Evolutionary conservation across 2,113 vertebrate genomes (phyloP), one percentile per base, ranked within the genome.

Genomic region (Mungos mungo): DNA sequence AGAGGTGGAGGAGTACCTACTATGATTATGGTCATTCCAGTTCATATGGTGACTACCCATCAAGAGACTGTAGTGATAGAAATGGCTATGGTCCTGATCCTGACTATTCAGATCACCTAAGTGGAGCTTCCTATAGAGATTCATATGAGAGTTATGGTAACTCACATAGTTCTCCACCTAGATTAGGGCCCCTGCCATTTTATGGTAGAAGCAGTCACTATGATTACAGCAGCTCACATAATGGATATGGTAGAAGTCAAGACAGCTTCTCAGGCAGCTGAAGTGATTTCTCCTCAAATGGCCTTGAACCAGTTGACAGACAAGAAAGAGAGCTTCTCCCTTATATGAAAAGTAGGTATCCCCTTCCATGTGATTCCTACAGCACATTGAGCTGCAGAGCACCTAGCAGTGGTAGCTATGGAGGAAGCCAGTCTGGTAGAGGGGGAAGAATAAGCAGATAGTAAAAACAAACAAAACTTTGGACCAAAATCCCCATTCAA

Each of bases 201-300:
- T 99, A 99, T 99, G 99, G 99, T 99, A 99, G 99, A 99, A 99
- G 99, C 99, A 99, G 99, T 99, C 99, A 99, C 97, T 99, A 99
- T 98, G 99, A 99, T 99, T 99, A 99, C 99, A 99, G 99, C 99
- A 99, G 99, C 98, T 99, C 99, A 99, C 99, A 99, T 98, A 99
- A 99, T 98, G 99, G 99, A 98, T 99, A 99, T 99, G 97, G 97
- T 97, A 99, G 99, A 99, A 99, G 99, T 99, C 99, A 99, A 98
- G 99, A 99, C 99, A 99, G 99, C 99, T 99, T 99, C 98, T 99
- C 99, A 99, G 99, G 99, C 99, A 99, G 99, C 99, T 99, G 99
- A 99, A 99, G 99, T 98, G 99, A 99, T 98, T 99, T 99, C 98
- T 99, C 99, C 98, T 99, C 99, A 99, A 99, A 99, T 99, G 99